A percentile compares a stretch with the other conserved stretches of the same genome.
These are phyloP conservation scores for Leptinotarsa juncta DNA, from an alignment of 2,888 invertebrate genomes.

Conservation along the genomic window DNA sequence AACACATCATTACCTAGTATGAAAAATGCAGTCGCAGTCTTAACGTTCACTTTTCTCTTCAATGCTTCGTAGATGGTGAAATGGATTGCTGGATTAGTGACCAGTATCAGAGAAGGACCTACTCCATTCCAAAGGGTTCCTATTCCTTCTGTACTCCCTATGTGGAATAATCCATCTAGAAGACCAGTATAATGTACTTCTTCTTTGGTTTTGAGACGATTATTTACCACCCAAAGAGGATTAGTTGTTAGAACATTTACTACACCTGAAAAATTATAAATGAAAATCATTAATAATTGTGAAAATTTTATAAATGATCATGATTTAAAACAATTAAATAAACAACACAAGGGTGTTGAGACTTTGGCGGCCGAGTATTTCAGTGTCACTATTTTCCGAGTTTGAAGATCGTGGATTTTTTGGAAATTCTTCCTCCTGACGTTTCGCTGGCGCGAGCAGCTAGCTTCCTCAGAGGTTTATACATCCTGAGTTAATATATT, in stretches of 20 bases:
- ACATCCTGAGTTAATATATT: too few species aligned
- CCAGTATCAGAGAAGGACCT: constrained; percentile 85
- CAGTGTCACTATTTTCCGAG: too few species aligned
- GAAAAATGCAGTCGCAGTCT: constrained; percentile 73
- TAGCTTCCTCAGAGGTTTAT: too few species aligned
- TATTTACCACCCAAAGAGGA: constrained; percentile 94
- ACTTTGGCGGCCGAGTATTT: too few species aligned
- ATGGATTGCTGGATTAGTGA: constrained; percentile 91
- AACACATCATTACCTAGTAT: constrained; percentile 62
- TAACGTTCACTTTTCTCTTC: constrained; percentile 75
- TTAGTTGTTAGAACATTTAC: constrained; percentile 88
- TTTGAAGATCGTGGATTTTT: too few species aligned
- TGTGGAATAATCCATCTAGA: constrained; percentile 75
- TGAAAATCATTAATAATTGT: neutral
- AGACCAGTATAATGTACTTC: constrained; percentile 66
- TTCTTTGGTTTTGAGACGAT: constrained; percentile 77
- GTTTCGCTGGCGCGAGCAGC: too few species aligned
- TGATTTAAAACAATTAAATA: too few species aligned
- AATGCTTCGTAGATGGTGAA: constrained; percentile 92
- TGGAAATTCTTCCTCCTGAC: too few species aligned
- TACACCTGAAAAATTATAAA: constrained; percentile 78
- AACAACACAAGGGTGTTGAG: too few species aligned
- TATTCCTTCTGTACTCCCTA: constrained; percentile 80
- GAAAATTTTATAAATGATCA: too few species aligned
- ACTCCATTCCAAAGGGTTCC: constrained; percentile 86